phyloP scores from a whole-genome alignment of 1,140 invertebrate species.

The Trigoniulus corallinus region DNA sequence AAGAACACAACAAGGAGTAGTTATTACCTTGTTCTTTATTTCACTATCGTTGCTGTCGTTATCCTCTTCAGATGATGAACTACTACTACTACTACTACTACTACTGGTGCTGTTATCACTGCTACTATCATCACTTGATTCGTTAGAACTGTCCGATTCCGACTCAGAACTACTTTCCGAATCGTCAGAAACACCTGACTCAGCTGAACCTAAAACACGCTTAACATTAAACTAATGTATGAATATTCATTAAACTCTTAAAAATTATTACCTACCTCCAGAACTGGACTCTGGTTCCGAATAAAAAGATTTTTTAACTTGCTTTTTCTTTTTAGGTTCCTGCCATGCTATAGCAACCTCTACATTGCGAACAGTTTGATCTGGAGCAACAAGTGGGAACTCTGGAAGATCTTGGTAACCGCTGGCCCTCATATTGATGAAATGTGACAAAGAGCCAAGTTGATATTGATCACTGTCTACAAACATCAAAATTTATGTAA shows the following conservation, averaged over 20 bases:
- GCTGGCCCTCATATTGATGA: slow-evolving; percentile 62
- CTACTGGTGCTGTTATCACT: background rate
- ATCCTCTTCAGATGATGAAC: slow-evolving; percentile 8
- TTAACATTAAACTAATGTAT: background rate
- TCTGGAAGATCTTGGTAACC: slow-evolving; percentile 78
- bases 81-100: no score
- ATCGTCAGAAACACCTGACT: background rate
- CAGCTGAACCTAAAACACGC: background rate
- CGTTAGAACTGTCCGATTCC: background rate
- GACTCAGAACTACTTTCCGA: slow-evolving; percentile 1
- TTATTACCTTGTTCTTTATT: no score
- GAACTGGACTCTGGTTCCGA: slow-evolving; percentile 21
- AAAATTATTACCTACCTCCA: background rate
- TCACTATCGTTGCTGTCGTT: no score
- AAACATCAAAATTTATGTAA: slow-evolving; percentile 11
- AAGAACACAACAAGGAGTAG: no score
- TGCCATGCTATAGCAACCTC: slow-evolving; percentile 29
- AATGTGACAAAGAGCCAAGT: slow-evolving; percentile 87
- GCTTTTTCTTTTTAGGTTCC: slow-evolving; percentile 23
- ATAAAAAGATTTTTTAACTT: slow-evolving; percentile 33
- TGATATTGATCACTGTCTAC: slow-evolving; percentile 71
- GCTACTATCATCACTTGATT: background rate
- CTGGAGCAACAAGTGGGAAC: slow-evolving; percentile 61
- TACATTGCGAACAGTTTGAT: slow-evolving; percentile 59
- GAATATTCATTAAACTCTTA: background rate